phyloP scores from a whole-genome alignment of 37 sponge, comb jelly and placozoan genomes.

The Diacarnus erythraeanus region DNA sequence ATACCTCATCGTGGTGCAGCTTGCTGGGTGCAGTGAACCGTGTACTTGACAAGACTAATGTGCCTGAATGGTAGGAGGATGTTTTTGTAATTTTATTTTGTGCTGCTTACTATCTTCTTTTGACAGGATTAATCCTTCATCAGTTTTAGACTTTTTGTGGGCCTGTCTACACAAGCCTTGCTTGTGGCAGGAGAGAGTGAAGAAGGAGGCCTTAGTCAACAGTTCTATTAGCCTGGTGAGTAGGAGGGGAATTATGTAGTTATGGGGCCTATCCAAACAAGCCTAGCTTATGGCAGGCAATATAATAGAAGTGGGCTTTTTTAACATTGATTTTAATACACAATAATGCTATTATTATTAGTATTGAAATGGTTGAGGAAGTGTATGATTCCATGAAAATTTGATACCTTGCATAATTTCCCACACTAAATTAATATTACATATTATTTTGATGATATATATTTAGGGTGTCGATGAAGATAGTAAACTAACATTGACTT shows the following conservation, averaged over 20 bases:
- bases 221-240: constrained; percentile 61
- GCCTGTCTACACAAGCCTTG: constrained; percentile 72
- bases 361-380: no score
- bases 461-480: constrained; percentile 56
- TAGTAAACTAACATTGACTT: constrained; percentile 35
- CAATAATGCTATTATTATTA: no score
- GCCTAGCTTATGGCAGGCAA: no score
- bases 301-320: no score
- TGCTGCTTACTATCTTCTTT: no score
- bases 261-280: no score
- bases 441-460: background rate
- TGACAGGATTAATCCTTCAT: constrained; percentile 37
- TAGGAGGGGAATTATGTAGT: no score
- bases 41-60: constrained; percentile 13
- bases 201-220: constrained; percentile 71
- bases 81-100: no score
- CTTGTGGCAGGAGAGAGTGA: constrained; percentile 77
- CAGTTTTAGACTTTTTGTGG: constrained; percentile 79
- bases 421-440: background rate
- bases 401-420: background rate
- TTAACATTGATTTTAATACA: no score
- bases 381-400: no score
- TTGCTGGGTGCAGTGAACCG: background rate
- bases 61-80: constrained; percentile 23
- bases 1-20: constrained; percentile 25